Conservation (phyloP, 1,140 invertebrate genomes). For the Diuraphis noxia region DNA sequence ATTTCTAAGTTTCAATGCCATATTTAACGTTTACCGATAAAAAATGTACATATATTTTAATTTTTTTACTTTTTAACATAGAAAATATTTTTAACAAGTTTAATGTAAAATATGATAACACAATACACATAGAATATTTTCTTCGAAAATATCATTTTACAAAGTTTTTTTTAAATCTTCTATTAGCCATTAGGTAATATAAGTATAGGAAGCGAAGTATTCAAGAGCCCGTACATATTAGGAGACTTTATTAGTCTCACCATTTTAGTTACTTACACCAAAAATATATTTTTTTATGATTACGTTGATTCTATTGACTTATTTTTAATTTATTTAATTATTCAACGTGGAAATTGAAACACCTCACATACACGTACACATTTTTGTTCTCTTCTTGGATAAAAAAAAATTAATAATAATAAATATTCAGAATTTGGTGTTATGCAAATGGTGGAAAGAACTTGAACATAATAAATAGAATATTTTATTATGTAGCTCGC, state of each 20-base stretch:
- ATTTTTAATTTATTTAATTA: slow-evolving; percentile 15
- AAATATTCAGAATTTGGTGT: not conserved
- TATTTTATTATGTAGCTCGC: too few relatives aligned
- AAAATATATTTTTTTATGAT: not conserved
- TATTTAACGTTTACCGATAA: not conserved
- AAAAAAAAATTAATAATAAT: not conserved
- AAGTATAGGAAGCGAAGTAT: not conserved
- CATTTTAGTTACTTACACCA: not conserved
- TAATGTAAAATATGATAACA: not conserved
- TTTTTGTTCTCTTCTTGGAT: not conserved
- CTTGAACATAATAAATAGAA: not conserved
- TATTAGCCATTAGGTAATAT: not conserved
- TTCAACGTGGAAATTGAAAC: not conserved
- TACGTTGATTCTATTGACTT: not conserved
- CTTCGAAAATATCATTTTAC: not conserved
- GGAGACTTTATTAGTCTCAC: not conserved
- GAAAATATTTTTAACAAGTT: not conserved
- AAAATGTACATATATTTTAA: not conserved
- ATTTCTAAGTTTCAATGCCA: not conserved
- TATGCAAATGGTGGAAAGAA: not conserved
- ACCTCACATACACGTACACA: not conserved
- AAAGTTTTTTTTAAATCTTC: not conserved
- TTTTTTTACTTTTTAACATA: not conserved
- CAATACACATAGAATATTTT: not conserved
- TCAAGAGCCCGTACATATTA: not conserved